Conservation (phyloP, 2,888 invertebrate species). For the Rhopalosiphum nymphaeae region DNA sequence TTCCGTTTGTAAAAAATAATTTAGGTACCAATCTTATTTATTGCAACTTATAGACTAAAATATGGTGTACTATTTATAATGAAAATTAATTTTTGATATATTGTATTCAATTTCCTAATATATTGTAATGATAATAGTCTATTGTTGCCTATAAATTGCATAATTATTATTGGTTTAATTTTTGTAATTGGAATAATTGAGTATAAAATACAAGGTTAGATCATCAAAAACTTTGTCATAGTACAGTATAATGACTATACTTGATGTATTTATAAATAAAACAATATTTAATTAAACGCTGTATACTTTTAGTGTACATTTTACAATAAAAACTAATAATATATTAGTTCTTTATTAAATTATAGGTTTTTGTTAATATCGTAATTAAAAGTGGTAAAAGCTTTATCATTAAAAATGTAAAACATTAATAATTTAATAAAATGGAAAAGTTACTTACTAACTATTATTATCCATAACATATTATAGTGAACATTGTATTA, state of each 20-base stretch:
- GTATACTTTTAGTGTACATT: not conserved
- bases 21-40: not conserved
- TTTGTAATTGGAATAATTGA: not conserved
- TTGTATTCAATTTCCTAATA: not conserved
- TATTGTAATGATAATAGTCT: not conserved
- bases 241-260: not conserved
- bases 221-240: not conserved
- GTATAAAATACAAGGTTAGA: not conserved
- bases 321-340: not conserved
- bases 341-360: not conserved
- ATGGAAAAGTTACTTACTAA: not conserved
- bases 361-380: not conserved
- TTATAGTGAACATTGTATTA: conserved; percentile 40
- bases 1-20: no score
- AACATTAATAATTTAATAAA: not conserved
- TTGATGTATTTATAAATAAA: not conserved
- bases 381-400: not conserved
- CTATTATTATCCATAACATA: not conserved
- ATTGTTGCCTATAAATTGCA: not conserved
- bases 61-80: not conserved
- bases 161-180: not conserved
- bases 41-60: not conserved
- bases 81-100: not conserved
- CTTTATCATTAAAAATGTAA: not conserved
- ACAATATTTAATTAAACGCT: not conserved